Percentiles rank a stretch among this genome's conserved stretches.
Conservation (phyloP, 2,797 vertebrate genomes). For the Smutsia gigantea region DNA sequence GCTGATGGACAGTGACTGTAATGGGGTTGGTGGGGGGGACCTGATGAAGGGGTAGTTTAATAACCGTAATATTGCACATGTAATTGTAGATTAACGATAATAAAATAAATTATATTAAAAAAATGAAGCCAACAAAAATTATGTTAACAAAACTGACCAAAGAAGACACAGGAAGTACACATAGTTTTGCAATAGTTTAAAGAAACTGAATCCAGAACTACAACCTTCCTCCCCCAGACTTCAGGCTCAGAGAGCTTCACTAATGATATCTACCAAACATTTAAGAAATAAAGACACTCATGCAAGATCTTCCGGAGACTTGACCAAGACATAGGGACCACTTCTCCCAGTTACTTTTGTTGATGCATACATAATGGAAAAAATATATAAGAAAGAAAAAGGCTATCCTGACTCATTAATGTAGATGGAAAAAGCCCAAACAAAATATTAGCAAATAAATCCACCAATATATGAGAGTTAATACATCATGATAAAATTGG, state of each 20-base stretch:
- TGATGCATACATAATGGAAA: not conserved
- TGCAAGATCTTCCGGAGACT: not conserved
- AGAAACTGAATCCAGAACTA: not conserved
- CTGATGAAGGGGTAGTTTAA: no score
- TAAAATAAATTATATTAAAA: no score
- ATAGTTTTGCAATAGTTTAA: not conserved
- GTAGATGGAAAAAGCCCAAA: not conserved
- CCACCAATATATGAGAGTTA: not conserved
- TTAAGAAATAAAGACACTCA: not conserved
- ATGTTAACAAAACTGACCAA: not conserved
- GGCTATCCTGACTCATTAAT: not conserved
- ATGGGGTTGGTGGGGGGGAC: no score
- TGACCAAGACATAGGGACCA: not conserved
- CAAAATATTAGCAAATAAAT: slow-evolving; percentile 9
- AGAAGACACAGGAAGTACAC: not conserved
- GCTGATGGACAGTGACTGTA: no score
- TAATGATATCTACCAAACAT: not conserved
- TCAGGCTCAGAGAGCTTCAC: not conserved
- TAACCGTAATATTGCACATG: no score
- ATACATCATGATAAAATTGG: not conserved
- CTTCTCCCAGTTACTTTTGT: not conserved
- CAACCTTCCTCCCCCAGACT: not conserved
- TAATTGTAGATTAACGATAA: no score
- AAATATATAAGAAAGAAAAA: not conserved
- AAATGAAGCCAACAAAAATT: no score